Evolutionary conservation across 2,113 vertebrate genomes (phyloP), one percentile per base, ranked within the genome.

Genomic region (Manacus vitellinus): DNA sequence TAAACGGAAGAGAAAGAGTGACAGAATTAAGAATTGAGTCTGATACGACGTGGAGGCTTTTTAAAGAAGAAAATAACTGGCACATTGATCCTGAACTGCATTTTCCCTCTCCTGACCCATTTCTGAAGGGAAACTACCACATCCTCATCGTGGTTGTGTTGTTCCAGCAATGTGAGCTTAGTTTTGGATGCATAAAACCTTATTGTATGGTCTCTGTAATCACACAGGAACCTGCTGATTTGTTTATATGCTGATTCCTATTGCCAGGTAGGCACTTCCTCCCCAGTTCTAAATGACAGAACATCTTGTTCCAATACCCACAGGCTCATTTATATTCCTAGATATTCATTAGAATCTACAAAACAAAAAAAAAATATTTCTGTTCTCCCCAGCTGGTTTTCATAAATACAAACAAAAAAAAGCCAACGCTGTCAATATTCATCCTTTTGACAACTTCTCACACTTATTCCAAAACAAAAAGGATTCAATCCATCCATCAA

Each of bases 271-370:
- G 82, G 79, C 68, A 84, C 65, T 6, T 94, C 63, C 59, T 84
- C 67, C 74, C 84, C 43, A 12, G 2, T 43, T 88, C 47, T 5
- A 37, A 88, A 41, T 9, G 59, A 86, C 87, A 89, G 92, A 94
- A 88, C 83, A 54, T 65, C 63, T 78, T 86, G 88, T 93, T 88
- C 76, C 73, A 30, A 54, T 77, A 70, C 79, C 61, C 82, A 95
- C 72, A 27, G 62, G 56, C 22, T 96, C 31, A 35, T 95, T 89
- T 90, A 35, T 62, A 55, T 95, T 84, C 33, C 43, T 70, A 87
- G 92, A 81, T 87, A 44, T 14, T 81, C 47, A 81, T 89, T 94
- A 58, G 49, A n/a, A 66, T 90, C 88, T 93, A 66, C 44, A 86
- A 89, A 95, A 68, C 46, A 39, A 39, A 39, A 86, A 58, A 74